These are phyloP conservation scores for Colostygia pectinataria DNA, from an alignment of 2,888 invertebrate genomes.

Conservation along the genomic window DNA sequence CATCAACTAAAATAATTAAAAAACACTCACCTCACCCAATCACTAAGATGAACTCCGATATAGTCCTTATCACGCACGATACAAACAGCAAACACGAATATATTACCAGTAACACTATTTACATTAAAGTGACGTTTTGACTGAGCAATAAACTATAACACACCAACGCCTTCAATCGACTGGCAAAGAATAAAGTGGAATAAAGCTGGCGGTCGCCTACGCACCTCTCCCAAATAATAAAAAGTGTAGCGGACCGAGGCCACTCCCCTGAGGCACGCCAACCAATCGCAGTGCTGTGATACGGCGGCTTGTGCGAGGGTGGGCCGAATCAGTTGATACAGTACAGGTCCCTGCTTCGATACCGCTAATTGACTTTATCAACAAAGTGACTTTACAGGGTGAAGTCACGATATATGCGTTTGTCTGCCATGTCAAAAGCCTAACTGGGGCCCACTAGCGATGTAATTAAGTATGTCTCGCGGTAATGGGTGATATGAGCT, in stretches of 20 bases:
- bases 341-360: conserved; percentile 79
- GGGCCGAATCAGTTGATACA: conserved; percentile 77
- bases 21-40: conserved; percentile 52
- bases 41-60: conserved; percentile 54
- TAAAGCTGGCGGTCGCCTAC: conserved; percentile 75
- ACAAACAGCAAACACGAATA: conserved; percentile 55
- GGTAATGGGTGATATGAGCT: conserved; percentile 71
- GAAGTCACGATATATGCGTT: conserved; percentile 81
- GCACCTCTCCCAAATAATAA: conserved; percentile 70
- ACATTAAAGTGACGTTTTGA: conserved; percentile 64
- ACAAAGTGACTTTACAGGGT: conserved; percentile 81
- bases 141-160: conserved; percentile 78
- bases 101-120: conserved; percentile 68
- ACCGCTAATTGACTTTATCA: conserved; percentile 83
- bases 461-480: conserved; percentile 73
- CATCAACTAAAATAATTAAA: conserved; percentile 23
- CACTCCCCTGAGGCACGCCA: conserved; percentile 71
- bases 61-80: conserved; percentile 67
- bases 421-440: conserved; percentile 79
- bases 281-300: conserved; percentile 66
- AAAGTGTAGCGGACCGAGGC: conserved; percentile 68
- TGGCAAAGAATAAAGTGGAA: conserved; percentile 78
- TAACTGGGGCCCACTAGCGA: conserved; percentile 73
- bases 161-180: conserved; percentile 80
- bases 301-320: conserved; percentile 64